These are phyloP conservation scores for Oncorhynchus kisutch DNA, from an alignment of 2,113 vertebrate genomes.

Conservation along the genomic window DNA sequence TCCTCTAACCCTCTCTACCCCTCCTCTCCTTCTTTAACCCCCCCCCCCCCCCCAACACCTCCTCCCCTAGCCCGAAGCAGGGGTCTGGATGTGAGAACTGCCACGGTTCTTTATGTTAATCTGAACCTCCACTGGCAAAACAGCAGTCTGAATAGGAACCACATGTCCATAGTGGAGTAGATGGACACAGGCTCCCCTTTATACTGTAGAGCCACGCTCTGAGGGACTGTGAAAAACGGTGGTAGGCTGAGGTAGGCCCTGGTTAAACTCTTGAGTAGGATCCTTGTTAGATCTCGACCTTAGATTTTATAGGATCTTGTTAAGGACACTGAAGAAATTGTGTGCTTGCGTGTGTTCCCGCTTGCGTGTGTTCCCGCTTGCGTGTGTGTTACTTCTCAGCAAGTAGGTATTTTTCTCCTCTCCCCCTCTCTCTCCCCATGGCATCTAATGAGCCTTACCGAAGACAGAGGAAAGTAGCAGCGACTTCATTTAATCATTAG, in stretches of 20 bases:
- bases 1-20: too few relatives aligned
- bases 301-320: too few relatives aligned
- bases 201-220: background rate
- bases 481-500: constrained; percentile 30
- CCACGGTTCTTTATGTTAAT: constrained; percentile 79
- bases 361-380: too few relatives aligned
- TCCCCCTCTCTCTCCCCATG: too few relatives aligned
- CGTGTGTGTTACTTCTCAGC: background rate
- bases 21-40: too few relatives aligned
- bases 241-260: constrained; percentile 13
- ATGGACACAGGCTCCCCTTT: constrained; percentile 29
- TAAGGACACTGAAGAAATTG: too few relatives aligned
- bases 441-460: too few relatives aligned
- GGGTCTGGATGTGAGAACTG: constrained; percentile 68
- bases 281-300: constrained; percentile 2
- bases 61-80: constrained; percentile 50
- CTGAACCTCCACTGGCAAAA: constrained; percentile 59
- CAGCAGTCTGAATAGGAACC: constrained; percentile 75
- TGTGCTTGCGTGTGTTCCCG: too few relatives aligned
- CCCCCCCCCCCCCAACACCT: constrained; percentile 1
- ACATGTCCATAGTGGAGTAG: constrained; percentile 70
- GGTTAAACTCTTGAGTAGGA: background rate
- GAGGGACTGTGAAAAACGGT: constrained; percentile 8
- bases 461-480: constrained; percentile 4
- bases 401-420: background rate